Conservation (phyloP, 2,888 invertebrate species). For the Sycophila texana region DNA sequence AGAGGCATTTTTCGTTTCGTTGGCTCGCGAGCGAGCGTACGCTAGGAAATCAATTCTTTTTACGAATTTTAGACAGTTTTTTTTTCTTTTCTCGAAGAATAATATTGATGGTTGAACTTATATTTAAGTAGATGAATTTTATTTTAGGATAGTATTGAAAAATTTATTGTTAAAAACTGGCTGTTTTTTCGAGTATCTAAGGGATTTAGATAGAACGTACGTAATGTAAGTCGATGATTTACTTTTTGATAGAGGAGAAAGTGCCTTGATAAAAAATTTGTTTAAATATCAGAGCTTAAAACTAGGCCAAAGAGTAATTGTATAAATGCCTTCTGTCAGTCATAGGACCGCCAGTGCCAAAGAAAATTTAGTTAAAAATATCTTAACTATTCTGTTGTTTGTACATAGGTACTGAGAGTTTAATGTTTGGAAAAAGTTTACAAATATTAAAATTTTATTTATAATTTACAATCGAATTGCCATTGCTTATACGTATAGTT, state of each 20-base stretch:
- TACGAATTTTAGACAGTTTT: too few relatives aligned
- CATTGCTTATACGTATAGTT: background rate
- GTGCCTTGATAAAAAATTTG: background rate
- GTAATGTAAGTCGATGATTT: background rate
- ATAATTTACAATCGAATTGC: background rate
- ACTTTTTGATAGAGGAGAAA: background rate
- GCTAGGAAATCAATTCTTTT: too few relatives aligned
- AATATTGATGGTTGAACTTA: too few relatives aligned
- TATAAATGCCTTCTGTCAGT: conserved; percentile 8
- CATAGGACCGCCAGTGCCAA: conserved; percentile 38
- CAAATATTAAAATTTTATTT: background rate
- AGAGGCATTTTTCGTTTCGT: too few relatives aligned
- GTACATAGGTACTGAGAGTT: background rate
- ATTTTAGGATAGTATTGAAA: too few relatives aligned
- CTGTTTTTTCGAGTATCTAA: too few relatives aligned
- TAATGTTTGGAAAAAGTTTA: background rate
- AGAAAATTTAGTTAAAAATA: conserved; percentile 8
- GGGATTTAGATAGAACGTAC: background rate
- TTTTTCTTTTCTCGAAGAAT: too few relatives aligned
- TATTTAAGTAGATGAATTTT: too few relatives aligned
- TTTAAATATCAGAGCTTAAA: conserved; percentile 25
- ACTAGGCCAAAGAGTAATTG: conserved; percentile 39
- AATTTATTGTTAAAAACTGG: too few relatives aligned
- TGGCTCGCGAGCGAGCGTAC: too few relatives aligned
- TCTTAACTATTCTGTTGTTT: background rate